Percentiles rank a stretch among this genome's conserved stretches.
Conservation (phyloP, 2,888 invertebrate species). For the Stegana nigrithorax region DNA sequence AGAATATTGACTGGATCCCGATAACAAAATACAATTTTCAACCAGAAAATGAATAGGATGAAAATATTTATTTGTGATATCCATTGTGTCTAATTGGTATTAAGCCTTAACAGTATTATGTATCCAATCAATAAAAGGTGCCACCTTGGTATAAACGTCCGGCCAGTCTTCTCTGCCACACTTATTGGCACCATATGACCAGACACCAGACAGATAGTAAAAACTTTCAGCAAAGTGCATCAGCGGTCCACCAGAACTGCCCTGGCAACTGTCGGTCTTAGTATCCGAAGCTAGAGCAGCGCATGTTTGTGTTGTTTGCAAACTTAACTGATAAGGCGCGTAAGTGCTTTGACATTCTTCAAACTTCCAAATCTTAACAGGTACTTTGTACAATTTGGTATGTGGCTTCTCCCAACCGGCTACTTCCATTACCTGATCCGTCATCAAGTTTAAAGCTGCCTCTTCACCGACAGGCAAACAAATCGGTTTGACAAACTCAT, state of each 20-base stretch:
- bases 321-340: conserved; percentile 14
- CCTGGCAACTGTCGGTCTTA: conserved; percentile 34
- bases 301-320: conserved; percentile 42
- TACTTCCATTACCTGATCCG: conserved; percentile 40
- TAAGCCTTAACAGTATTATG: conserved; percentile 29
- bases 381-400: conserved; percentile 36
- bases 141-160: conserved; percentile 48
- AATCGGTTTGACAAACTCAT: conserved; percentile 43
- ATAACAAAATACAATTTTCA: too few species aligned
- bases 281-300: conserved; percentile 30
- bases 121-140: conserved; percentile 48
- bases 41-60: too few species aligned
- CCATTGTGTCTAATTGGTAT: too few species aligned
- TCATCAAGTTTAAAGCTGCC: conserved; percentile 37
- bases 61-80: too few species aligned
- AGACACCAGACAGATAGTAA: conserved; percentile 40
- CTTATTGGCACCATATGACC: conserved; percentile 45
- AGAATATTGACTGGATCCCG: too few species aligned
- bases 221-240: conserved; percentile 34
- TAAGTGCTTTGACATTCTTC: conserved; percentile 37
- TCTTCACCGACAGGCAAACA: conserved; percentile 45
- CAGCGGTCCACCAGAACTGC: conserved; percentile 46
- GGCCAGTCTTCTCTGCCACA: conserved; percentile 44
- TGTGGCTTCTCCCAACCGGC: conserved; percentile 41
- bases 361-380: neutral